Evolutionary conservation across 2,888 invertebrate genomes (phyloP), one percentile per base, ranked within the genome.

Genomic region (Eledona agricola): DNA sequence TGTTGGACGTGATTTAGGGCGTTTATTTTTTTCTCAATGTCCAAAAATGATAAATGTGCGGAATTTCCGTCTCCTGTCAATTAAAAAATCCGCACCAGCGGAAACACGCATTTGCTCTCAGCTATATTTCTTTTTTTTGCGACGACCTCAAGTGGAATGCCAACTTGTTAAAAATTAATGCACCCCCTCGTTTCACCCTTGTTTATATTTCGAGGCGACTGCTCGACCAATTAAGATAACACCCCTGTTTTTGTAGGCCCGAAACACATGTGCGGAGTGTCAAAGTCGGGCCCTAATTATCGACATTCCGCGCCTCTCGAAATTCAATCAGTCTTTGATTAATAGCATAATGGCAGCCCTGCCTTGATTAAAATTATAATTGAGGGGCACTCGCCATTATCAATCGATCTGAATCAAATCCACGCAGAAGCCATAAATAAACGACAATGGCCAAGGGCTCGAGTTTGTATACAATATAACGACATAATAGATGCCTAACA

Each of bases 381-480:
- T 4, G 7, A 35, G 31, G 40, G 20, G 17, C 46, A 46, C 46
- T 46, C 35, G 35, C 34, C 34, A 46, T 34, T 34, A 46, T 51
- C 42, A 45, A 51, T 51, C 43, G 51, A 29, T 35, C 35, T 32
- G 38, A 47, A 51, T 43, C 34, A 51, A 53, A 53, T 54, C 52
- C 46, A 35, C 49, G 57, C 52, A 57, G 54, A 59, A 60, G 59
- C 62, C 59, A 59, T 62, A 62, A 61, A 64, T 62, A 49, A 51
- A 53, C 52, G 35, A 57, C 56, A 57, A 64, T 40, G 43, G 55
- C 57, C 57, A 53, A 37, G 31, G 58, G 60, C 51, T 58, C 57
- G 46, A 63, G 65, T 67, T 65, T 65, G 63, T 67, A 64, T 64
- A 67, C 63, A 66, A 60, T 66, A 59, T 65, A 66, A 65, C 64